Conservation (phyloP, 2,113 vertebrate genomes). For the Cyanoramphus novaezelandiae region DNA sequence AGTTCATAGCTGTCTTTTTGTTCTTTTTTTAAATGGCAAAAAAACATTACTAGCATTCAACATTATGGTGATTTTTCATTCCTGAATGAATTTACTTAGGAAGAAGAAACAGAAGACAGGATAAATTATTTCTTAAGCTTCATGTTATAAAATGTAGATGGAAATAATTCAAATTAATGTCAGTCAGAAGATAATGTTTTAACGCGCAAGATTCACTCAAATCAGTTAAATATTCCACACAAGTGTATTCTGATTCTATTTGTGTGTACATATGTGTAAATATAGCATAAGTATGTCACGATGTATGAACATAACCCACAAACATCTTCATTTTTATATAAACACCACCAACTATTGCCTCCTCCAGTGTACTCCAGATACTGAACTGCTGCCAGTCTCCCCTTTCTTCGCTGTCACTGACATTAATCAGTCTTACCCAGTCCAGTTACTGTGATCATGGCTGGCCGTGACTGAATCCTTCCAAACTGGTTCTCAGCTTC, state of each 20-base stretch:
- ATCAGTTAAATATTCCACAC: background rate
- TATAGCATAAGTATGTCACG: background rate
- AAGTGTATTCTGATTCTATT: background rate
- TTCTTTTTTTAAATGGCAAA: background rate
- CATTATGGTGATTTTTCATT: background rate
- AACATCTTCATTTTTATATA: background rate
- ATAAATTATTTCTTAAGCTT: background rate
- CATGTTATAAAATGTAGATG: background rate
- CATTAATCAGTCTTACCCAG: constrained; percentile 79
- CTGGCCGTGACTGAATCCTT: constrained; percentile 79
- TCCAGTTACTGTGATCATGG: constrained; percentile 88
- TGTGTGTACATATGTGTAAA: background rate
- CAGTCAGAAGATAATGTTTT: background rate
- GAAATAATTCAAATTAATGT: background rate
- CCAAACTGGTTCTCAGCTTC: constrained; percentile 96
- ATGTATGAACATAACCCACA: background rate
- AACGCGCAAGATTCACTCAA: background rate
- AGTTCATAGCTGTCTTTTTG: background rate
- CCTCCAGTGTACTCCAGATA: background rate
- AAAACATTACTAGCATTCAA: background rate
- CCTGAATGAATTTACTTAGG: background rate
- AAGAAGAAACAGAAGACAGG: background rate
- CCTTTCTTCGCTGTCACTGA: background rate
- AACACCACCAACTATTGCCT: background rate
- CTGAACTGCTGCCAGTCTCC: background rate